Percentiles rank a stretch among this genome's conserved stretches.
These are phyloP conservation scores for Caenorhabditis uteleia DNA, from an alignment of 2,888 invertebrate genomes.

Conservation along the genomic window DNA sequence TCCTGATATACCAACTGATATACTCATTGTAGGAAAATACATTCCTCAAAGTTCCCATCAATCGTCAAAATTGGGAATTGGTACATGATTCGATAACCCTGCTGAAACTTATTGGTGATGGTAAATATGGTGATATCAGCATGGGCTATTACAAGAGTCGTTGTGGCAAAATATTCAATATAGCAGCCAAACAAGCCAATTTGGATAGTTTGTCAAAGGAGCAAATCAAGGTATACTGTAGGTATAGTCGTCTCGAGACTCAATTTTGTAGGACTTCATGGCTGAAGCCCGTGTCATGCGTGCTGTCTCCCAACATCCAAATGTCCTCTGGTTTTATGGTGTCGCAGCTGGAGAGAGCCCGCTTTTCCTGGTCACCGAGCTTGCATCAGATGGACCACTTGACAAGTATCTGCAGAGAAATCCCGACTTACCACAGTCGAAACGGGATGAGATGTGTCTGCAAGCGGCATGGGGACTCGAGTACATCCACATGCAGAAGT, in stretches of 20 bases:
- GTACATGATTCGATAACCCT: conserved; percentile 47
- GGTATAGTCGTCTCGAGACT: too few species aligned
- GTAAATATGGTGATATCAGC: conserved; percentile 61
- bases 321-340: conserved; percentile 49
- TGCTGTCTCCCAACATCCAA: conserved; percentile 46
- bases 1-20: too few species aligned
- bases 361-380: conserved; percentile 53
- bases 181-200: conserved; percentile 44
- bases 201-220: conserved; percentile 52
- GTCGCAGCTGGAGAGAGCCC: conserved; percentile 54
- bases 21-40: too few species aligned
- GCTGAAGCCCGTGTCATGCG: conserved; percentile 55
- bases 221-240: conserved; percentile 56
- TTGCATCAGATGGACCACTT: conserved; percentile 47
- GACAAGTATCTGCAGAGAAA: conserved; percentile 52
- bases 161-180: too few species aligned
- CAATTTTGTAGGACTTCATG: too few species aligned
- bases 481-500: conserved; percentile 40
- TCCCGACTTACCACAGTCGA: conserved; percentile 16
- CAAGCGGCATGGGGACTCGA: conserved; percentile 48
- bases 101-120: conserved; percentile 57
- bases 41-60: too few species aligned
- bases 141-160: too few species aligned
- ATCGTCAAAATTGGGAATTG: conserved; percentile 55
- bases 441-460: conserved; percentile 48